phyloP scores from a whole-genome alignment of 2,888 invertebrate species.

The Agrochola macilenta region DNA sequence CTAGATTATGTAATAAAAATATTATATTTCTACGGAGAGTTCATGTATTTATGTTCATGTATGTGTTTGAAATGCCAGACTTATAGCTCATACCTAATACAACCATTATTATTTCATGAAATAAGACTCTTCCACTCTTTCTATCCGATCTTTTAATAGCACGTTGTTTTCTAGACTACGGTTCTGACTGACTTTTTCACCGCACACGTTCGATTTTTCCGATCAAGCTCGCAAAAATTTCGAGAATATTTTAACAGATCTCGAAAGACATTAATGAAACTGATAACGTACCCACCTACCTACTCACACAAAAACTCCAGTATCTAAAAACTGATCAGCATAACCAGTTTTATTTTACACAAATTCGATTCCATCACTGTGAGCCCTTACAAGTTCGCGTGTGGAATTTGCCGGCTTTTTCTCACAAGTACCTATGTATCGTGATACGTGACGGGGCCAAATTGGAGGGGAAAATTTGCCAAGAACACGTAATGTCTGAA shows the following conservation, averaged over 20 bases:
- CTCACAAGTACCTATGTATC: constrained; percentile 66
- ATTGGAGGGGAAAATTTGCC: constrained; percentile 69
- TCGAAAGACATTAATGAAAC: background rate
- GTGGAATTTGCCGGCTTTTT: constrained; percentile 63
- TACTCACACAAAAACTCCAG: background rate
- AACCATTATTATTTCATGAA: background rate
- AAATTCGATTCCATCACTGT: constrained; percentile 59
- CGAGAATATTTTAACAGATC: background rate
- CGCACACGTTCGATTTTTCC: background rate
- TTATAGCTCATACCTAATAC: background rate
- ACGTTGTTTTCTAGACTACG: background rate
- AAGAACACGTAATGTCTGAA: constrained; percentile 77
- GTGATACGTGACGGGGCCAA: constrained; percentile 74
- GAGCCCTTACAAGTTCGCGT: constrained; percentile 58
- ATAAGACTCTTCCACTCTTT: background rate
- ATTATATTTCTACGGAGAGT: background rate
- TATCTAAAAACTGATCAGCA: constrained; percentile 30
- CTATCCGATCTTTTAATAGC: background rate
- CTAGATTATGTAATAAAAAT: background rate
- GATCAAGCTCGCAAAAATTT: background rate
- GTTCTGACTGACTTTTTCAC: background rate
- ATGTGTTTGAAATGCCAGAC: background rate
- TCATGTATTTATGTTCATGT: background rate
- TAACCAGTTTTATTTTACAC: constrained; percentile 47
- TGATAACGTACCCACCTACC: background rate